Percentiles rank a stretch among this genome's conserved stretches.
phyloP scores from a whole-genome alignment of 2,113 vertebrate genomes.

The Echinops telfairi region DNA sequence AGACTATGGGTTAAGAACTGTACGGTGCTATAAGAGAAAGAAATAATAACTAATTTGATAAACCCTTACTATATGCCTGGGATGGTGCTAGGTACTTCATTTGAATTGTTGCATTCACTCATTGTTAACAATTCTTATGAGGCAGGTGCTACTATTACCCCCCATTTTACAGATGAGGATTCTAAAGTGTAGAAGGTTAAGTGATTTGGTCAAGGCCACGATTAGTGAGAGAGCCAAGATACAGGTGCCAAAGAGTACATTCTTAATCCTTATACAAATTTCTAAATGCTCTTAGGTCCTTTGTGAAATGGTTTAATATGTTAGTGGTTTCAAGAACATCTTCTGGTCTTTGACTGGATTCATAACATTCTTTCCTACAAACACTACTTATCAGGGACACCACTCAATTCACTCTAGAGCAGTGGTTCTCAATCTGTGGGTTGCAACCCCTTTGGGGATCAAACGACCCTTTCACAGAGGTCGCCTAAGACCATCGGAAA shows the following conservation, averaged over 20 bases:
- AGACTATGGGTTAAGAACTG: neutral
- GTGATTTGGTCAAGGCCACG: neutral
- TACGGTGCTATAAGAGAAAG: slow-evolving; percentile 34
- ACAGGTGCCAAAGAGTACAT: neutral
- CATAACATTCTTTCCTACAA: slow-evolving; percentile 30
- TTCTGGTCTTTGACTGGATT: slow-evolving; percentile 24
- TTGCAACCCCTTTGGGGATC: too few species aligned
- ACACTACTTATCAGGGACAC: neutral
- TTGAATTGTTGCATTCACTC: slow-evolving; percentile 45
- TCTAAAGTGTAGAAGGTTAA: slow-evolving; percentile 34
- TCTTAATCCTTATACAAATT: slow-evolving; percentile 25
- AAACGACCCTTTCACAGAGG: too few species aligned
- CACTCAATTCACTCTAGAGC: slow-evolving; percentile 28
- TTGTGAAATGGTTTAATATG: slow-evolving; percentile 60
- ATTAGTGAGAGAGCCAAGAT: slow-evolving; percentile 17
- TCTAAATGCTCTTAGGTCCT: neutral
- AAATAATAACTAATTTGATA: slow-evolving; percentile 55
- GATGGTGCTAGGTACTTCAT: neutral
- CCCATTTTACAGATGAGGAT: neutral
- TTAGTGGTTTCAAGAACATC: slow-evolving; percentile 53
- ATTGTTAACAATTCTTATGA: neutral
- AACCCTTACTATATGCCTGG: slow-evolving; percentile 24
- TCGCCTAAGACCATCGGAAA: too few species aligned
- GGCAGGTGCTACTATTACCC: slow-evolving; percentile 45
- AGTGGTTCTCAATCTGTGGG: too few species aligned